phyloP scores from a whole-genome alignment of 2,113 vertebrate species.

The Pomatostomus ruficeps region DNA sequence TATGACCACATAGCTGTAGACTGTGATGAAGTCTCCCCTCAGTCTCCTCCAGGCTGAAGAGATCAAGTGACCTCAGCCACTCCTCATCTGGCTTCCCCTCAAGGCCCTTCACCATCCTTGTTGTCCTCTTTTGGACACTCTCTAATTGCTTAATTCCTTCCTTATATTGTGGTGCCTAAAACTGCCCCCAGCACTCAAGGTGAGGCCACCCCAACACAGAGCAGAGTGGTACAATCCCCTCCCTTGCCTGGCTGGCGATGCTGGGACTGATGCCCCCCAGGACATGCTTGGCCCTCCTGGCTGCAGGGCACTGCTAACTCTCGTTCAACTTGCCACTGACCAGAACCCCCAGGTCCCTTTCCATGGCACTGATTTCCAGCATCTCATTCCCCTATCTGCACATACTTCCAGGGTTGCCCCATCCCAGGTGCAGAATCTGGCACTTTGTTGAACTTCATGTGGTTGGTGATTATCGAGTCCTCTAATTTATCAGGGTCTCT shows the following conservation, averaged over 20 bases:
- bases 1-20: not conserved
- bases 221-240: rapidly evolving
- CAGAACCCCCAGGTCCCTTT: not conserved
- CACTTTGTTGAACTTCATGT: not conserved
- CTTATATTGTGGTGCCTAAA: not conserved
- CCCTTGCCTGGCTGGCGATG: rapidly evolving
- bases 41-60: not conserved
- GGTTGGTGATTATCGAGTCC: not conserved
- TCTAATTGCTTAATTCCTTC: not conserved
- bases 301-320: not conserved
- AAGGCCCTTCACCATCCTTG: not conserved
- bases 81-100: not conserved
- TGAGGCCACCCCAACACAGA: rapidly evolving
- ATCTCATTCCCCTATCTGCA: not conserved
- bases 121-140: not conserved
- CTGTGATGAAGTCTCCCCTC: rapidly evolving
- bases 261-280: not conserved
- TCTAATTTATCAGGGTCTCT: not conserved
- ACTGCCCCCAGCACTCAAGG: rapidly evolving
- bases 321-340: rapidly evolving
- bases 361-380: rapidly evolving
- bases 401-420: not conserved
- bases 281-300: rapidly evolving
- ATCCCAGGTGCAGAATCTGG: not conserved
- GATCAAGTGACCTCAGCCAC: not conserved